Conservation (phyloP, 2,797 vertebrate species). For the Poeciliopsis presidionis region DNA sequence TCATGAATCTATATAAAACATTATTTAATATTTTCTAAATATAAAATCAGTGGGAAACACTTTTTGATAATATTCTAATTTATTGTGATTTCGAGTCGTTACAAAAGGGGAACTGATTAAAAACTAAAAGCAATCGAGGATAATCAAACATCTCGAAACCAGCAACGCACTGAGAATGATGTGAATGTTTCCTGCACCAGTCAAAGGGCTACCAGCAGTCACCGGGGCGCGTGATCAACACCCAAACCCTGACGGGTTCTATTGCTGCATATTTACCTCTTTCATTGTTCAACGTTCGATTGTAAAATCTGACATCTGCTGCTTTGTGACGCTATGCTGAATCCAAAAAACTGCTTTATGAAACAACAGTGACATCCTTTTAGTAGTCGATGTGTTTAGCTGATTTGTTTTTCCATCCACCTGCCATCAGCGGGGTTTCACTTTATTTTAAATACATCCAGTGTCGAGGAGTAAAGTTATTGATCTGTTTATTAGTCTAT, state of each 20-base stretch:
- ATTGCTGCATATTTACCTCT: slow-evolving; percentile 76
- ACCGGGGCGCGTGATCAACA: slow-evolving; percentile 59
- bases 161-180: slow-evolving; percentile 72
- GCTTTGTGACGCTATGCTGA: slow-evolving; percentile 72
- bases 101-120: slow-evolving; percentile 38
- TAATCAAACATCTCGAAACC: slow-evolving; percentile 69
- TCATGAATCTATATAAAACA: neutral
- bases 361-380: slow-evolving; percentile 37
- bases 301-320: slow-evolving; percentile 61
- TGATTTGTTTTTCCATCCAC: slow-evolving; percentile 43
- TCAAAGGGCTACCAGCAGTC: slow-evolving; percentile 77
- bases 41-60: neutral
- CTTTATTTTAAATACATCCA: slow-evolving; percentile 47
- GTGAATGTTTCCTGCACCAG: slow-evolving; percentile 74
- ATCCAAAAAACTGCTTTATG: slow-evolving; percentile 57
- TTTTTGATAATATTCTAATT: neutral
- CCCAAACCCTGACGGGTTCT: slow-evolving; percentile 59
- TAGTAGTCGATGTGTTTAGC: slow-evolving; percentile 57
- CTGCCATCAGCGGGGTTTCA: slow-evolving; percentile 45
- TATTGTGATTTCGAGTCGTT: slow-evolving; percentile 36
- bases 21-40: neutral
- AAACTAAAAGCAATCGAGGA: slow-evolving; percentile 51
- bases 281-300: slow-evolving; percentile 66
- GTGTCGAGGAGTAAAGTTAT: slow-evolving; percentile 40
- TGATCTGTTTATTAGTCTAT: slow-evolving; percentile 57